Evolutionary conservation across 2,113 vertebrate species (phyloP).

Genomic region (Chionis minor): DNA sequence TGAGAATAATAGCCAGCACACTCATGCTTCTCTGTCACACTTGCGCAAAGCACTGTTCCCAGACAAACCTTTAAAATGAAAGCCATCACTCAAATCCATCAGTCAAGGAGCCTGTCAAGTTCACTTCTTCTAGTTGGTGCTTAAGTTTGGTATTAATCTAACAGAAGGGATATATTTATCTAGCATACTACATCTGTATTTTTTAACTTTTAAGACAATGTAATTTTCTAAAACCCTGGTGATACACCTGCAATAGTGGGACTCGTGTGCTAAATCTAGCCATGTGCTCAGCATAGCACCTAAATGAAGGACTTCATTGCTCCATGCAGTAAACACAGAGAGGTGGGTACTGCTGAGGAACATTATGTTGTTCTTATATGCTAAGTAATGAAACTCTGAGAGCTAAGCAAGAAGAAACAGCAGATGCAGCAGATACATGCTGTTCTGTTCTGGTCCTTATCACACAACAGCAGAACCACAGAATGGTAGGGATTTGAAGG

Average conservation of each 20-base stretch:
- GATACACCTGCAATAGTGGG: not conserved
- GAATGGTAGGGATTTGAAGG: too few species aligned
- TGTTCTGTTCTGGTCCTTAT: not conserved
- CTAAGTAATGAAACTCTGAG: not conserved
- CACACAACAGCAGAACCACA: too few species aligned
- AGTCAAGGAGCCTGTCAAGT: not conserved
- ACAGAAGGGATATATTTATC: not conserved
- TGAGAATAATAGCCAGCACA: constrained; percentile 28
- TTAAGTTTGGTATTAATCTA: not conserved
- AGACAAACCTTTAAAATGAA: constrained; percentile 26
- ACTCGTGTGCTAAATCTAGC: not conserved
- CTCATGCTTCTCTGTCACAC: constrained; percentile 11
- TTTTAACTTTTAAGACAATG: not conserved
- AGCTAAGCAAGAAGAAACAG: not conserved
- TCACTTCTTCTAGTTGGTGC: not conserved
- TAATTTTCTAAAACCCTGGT: not conserved
- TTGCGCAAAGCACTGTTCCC: not conserved
- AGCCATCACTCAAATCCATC: not conserved
- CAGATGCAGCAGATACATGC: not conserved
- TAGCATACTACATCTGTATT: not conserved
- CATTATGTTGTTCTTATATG: not conserved
- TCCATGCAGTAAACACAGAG: not conserved
- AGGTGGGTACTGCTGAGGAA: not conserved
- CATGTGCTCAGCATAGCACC: not conserved
- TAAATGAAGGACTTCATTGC: not conserved